Percentiles rank a stretch among this genome's conserved stretches.
phyloP scores from a whole-genome alignment of 2,113 vertebrate species.

The Forbesichthys agassizii region DNA sequence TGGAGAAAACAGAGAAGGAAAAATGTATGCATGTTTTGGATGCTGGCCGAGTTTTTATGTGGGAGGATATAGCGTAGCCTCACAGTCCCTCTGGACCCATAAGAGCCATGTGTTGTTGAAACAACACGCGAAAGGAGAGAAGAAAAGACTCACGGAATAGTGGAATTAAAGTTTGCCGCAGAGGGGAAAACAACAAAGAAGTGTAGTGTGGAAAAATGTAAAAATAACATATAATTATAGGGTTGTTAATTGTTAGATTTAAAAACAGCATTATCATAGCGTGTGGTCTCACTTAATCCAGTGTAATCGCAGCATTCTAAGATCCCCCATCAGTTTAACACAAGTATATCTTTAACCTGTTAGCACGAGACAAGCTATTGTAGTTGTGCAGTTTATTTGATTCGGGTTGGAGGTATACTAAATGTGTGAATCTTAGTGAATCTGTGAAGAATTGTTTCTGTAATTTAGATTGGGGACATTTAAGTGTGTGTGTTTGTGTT shows the following conservation, averaged over 20 bases:
- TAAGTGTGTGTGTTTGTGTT: background rate
- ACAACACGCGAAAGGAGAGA: conserved; percentile 49
- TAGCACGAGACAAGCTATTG: background rate
- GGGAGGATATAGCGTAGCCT: conserved; percentile 65
- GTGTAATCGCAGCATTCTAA: background rate
- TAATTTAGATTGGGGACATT: background rate
- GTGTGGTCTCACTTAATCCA: background rate
- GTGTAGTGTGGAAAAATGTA: background rate
- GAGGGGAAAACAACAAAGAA: background rate
- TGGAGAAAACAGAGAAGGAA: conserved; percentile 35
- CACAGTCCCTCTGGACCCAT: conserved; percentile 53
- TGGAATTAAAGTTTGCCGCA: conserved; percentile 25
- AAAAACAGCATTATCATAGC: background rate
- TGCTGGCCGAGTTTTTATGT: conserved; percentile 65
- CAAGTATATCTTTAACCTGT: background rate
- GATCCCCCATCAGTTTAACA: background rate
- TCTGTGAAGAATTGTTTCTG: background rate
- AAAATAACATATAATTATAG: background rate
- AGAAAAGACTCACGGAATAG: conserved; percentile 10
- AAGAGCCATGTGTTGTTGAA: conserved; percentile 62
- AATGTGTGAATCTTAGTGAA: background rate
- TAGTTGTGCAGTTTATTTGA: background rate
- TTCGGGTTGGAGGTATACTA: background rate
- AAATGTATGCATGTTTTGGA: conserved; percentile 55
- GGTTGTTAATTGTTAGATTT: background rate